A percentile compares a stretch with the other conserved stretches of the same genome.
Conservation (phyloP, 2,113 vertebrate genomes). For the Fukomys damarensis region DNA sequence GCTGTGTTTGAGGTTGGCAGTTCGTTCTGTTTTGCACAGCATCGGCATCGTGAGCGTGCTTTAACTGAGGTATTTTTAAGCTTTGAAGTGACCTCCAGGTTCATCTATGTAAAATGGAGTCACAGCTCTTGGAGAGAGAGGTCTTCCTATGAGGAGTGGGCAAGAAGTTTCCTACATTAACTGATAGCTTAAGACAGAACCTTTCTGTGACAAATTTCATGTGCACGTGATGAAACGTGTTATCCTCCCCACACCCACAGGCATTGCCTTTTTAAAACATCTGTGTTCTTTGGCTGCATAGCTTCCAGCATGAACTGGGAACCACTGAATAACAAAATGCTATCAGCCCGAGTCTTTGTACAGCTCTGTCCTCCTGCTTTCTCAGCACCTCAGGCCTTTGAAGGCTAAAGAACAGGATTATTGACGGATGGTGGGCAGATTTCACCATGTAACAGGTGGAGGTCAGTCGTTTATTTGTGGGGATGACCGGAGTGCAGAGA, state of each 20-base stretch:
- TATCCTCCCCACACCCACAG: constrained; percentile 81
- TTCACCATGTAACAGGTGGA: constrained; percentile 86
- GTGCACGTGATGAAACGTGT: constrained; percentile 81
- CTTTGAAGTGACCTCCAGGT: constrained; percentile 3
- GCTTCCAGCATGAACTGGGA: constrained; percentile 77
- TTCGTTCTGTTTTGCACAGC: constrained; percentile 48
- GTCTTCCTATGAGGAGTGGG: constrained; percentile 41
- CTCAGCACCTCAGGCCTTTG: constrained; percentile 78
- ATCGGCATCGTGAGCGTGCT: background rate
- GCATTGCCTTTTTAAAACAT: constrained; percentile 72
- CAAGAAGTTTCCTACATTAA: constrained; percentile 64
- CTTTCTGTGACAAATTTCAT: constrained; percentile 75
- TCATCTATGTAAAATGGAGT: constrained; percentile 22
- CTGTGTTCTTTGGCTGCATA: constrained; percentile 19
- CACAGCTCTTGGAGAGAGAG: background rate
- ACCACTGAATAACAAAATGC: constrained; percentile 74
- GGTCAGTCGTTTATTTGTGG: constrained; percentile 90
- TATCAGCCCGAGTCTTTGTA: constrained; percentile 70
- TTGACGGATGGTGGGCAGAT: constrained; percentile 80
- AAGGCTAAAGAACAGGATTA: constrained; percentile 82
- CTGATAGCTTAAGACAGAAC: constrained; percentile 9
- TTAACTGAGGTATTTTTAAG: constrained; percentile 1
- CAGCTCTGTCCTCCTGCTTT: constrained; percentile 80
- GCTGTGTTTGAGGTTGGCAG: background rate
- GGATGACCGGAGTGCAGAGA: constrained; percentile 85